Base-by-base conservation (phyloP, 2,797 vertebrate genomes). In the Nannoperca obscura region DNA sequence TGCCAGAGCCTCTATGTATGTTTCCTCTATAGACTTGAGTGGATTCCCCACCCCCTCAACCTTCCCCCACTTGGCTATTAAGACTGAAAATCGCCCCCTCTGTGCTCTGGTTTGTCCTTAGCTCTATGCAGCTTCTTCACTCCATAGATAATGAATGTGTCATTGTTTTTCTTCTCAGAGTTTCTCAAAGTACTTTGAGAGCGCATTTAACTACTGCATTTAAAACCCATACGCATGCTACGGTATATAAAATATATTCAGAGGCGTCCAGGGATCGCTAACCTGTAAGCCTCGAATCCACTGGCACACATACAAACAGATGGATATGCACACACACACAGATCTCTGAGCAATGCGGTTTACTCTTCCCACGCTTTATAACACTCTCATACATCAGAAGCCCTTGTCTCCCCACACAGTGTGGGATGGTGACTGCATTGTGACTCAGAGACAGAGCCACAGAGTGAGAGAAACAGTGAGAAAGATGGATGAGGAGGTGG, bases 391-490 rank as follows among this genome's bases (percentile, higher is more conserved):
- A 88, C 88, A 93, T 93, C 90, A 91, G 77, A 90, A 78, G 90
- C 85, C 86, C 90, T 94, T 84, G 86, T 92, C 89, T 93, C 92
- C 89, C 90, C 91, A 88, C 91, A 93, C 89, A 93, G 92, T 90
- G 93, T 94, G 81, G 93, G 93, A 89, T 88, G 91, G 87, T 88
- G 91, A 90, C 92, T 89, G 89, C 89, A 92, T 88, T 92, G 90
- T 94, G 93, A 94, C 88, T 94, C 93, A 94, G 83, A 90, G 74
- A 85, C 74, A 62, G 85, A 86, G 86, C 82, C 74, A 66, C 42
- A 67, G 77, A 82, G 78, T 34, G 83, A 82, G 85, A 76, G 79
- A 80, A 81, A 57, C 32, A 49, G 52, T 78, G 76, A 75, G 72
- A 68, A 72, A 42, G 47, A 24, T 73, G 60, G 71, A 58, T 74